A percentile compares a stretch with the other conserved stretches of the same genome.
Conservation (phyloP, 2,797 vertebrate species). For the Sebastes minor region DNA sequence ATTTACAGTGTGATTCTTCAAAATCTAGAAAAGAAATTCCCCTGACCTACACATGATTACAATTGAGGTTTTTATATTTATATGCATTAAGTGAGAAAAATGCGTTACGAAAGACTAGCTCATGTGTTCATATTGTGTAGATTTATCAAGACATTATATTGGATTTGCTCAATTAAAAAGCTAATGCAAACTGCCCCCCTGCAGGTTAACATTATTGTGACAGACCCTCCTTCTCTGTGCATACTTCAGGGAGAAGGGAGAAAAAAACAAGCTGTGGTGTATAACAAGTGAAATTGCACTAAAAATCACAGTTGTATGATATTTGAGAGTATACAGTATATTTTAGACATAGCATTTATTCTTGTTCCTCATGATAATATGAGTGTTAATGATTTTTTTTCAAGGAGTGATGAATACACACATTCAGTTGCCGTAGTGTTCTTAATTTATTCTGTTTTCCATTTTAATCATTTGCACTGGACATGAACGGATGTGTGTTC, state of each 20-base stretch:
- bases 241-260: constrained; percentile 27
- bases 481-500: constrained; percentile 76
- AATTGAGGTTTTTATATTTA: neutral
- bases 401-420: constrained; percentile 69
- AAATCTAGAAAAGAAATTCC: neutral
- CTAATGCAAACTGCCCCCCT: constrained; percentile 6
- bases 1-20: neutral
- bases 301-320: constrained; percentile 70
- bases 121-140: neutral
- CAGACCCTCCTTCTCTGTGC: constrained; percentile 48
- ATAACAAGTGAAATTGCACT: constrained; percentile 81
- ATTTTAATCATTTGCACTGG: constrained; percentile 81
- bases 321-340: constrained; percentile 65
- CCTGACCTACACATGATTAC: neutral
- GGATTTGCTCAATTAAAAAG: neutral
- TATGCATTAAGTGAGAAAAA: neutral
- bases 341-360: constrained; percentile 73
- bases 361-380: constrained; percentile 69
- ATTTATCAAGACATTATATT: neutral
- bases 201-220: constrained; percentile 22
- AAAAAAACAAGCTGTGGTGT: constrained; percentile 57
- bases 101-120: neutral
- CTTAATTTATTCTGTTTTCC: constrained; percentile 71
- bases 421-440: constrained; percentile 70
- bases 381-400: constrained; percentile 68